phyloP scores from a whole-genome alignment of 2,797 vertebrate genomes.

The Microctenopoma stevenorrisi region DNA sequence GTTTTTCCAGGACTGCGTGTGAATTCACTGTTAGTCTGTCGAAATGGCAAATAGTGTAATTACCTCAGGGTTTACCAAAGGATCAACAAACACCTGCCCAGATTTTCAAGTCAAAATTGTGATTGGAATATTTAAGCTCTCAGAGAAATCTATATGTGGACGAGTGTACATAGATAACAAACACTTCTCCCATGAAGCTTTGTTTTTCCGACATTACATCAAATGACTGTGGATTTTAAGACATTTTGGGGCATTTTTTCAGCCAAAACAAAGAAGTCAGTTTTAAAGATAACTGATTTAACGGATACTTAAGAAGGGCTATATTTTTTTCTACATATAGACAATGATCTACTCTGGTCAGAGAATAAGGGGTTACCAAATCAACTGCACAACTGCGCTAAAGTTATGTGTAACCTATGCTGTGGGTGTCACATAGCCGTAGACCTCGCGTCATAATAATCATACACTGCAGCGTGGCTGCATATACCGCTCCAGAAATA shows the following conservation, averaged over 20 bases:
- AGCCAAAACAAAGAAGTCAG: constrained; percentile 11
- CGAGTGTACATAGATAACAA: constrained; percentile 38
- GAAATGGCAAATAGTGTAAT: constrained; percentile 73
- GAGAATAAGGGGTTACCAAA: no score
- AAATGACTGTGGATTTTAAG: constrained; percentile 14
- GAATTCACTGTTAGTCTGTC: constrained; percentile 54
- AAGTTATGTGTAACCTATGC: no score
- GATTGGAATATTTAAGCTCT: constrained; percentile 42
- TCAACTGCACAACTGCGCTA: no score
- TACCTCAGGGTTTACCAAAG: constrained; percentile 68
- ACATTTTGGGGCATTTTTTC: constrained; percentile 18
- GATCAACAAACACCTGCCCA: constrained; percentile 71
- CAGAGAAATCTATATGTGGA: constrained; percentile 4
- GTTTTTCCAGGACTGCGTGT: constrained; percentile 24
- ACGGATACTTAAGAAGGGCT: constrained; percentile 17
- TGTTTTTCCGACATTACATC: constrained; percentile 22
- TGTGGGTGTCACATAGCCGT: no score
- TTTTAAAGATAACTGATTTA: constrained; percentile 20
- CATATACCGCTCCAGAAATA: no score
- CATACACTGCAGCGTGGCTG: no score
- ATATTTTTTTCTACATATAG: neutral
- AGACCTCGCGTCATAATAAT: no score
- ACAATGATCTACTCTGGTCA: neutral
- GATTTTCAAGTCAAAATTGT: constrained; percentile 52
- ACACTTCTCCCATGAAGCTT: neutral